Percentiles rank a stretch among this genome's conserved stretches.
Conservation (phyloP, 2,888 invertebrate genomes). For the Pelosia muscerda region DNA sequence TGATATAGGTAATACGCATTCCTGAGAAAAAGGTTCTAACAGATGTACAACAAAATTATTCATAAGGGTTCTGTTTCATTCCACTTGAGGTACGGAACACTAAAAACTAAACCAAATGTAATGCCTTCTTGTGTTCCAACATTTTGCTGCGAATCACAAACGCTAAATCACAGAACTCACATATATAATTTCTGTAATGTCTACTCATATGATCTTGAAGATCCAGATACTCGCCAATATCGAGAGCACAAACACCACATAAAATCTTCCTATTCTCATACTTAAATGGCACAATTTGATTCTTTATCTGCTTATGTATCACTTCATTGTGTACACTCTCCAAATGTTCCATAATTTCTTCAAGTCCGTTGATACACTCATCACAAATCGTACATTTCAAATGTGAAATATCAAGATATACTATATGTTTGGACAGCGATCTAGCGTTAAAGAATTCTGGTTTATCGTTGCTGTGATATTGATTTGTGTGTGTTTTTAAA, state of each 20-base stretch:
- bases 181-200: constrained; percentile 74
- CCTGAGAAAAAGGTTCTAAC: no score
- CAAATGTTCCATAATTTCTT: constrained; percentile 67
- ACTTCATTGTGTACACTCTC: constrained; percentile 60
- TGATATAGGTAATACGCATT: no score
- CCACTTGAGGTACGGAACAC: no score
- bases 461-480: constrained; percentile 55
- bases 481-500: constrained; percentile 63
- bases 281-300: constrained; percentile 68
- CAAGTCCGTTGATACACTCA: constrained; percentile 53
- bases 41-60: no score
- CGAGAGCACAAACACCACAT: constrained; percentile 57
- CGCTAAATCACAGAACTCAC: constrained; percentile 69
- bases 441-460: constrained; percentile 63
- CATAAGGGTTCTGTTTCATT: no score
- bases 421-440: constrained; percentile 64
- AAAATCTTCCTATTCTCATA: constrained; percentile 49
- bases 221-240: constrained; percentile 56
- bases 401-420: constrained; percentile 70
- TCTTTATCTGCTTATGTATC: constrained; percentile 70
- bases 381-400: constrained; percentile 67
- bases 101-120: constrained; percentile 56
- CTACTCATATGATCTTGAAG: constrained; percentile 73
- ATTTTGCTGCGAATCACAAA: constrained; percentile 62
- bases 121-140: constrained; percentile 65